Conservation (phyloP, 2,888 invertebrate species). For the Sepioteuthis lessoniana region DNA sequence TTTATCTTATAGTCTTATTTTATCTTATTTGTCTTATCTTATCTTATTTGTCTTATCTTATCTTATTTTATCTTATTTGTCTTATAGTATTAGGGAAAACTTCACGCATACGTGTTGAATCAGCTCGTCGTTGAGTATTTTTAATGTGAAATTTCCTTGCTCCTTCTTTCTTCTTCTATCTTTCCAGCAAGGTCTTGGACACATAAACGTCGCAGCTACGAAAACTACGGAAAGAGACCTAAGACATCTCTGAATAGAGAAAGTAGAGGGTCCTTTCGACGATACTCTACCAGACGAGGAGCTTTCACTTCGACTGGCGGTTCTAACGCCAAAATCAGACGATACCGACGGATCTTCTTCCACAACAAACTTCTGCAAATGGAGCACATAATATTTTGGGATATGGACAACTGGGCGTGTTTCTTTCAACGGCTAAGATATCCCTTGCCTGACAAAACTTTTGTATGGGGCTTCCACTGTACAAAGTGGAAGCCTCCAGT, state of each 20-base stretch:
- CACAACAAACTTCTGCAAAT: not conserved
- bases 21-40: too few species aligned
- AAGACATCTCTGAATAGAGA: not conserved
- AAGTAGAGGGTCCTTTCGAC: not conserved
- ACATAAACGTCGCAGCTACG: not conserved
- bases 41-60: too few species aligned
- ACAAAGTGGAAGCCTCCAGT: slow-evolving; percentile 24
- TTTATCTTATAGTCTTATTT: too few species aligned
- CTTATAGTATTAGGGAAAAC: too few species aligned
- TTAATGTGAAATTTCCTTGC: not conserved
- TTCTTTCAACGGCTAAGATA: slow-evolving; percentile 3
- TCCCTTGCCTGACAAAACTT: slow-evolving; percentile 21
- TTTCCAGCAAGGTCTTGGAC: not conserved
- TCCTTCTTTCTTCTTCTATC: not conserved
- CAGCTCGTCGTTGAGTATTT: too few species aligned
- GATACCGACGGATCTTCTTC: not conserved
- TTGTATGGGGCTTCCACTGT: slow-evolving; percentile 42
- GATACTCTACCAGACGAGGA: not conserved
- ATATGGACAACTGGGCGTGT: slow-evolving; percentile 41
- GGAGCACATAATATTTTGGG: slow-evolving; percentile 46
- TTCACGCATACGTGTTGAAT: too few species aligned
- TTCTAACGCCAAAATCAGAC: not conserved
- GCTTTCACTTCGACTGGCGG: not conserved
- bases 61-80: too few species aligned
- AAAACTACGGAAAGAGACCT: not conserved